These are phyloP conservation scores for Drosophila bipectinata DNA, from an alignment of 1,140 invertebrate genomes.

Conservation along the genomic window DNA sequence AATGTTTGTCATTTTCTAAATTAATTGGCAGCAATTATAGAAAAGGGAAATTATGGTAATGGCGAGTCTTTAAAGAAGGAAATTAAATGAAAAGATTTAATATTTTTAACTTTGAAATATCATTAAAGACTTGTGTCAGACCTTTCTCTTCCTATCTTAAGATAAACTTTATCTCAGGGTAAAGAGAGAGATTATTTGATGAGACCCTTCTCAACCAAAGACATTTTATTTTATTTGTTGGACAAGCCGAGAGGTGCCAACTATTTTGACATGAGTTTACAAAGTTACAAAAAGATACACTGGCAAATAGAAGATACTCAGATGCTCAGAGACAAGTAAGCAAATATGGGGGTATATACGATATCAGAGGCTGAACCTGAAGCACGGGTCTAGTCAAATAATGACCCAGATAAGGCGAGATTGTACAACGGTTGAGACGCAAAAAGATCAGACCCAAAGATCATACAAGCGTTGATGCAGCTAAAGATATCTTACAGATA, in stretches of 20 bases:
- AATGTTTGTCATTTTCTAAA: not conserved
- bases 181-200: not conserved
- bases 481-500: slow-evolving; percentile 12
- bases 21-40: not conserved
- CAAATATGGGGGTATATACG: slow-evolving; percentile 9
- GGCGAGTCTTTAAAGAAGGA: too few relatives aligned
- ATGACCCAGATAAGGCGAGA: slow-evolving; percentile 68
- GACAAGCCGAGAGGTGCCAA: slow-evolving; percentile 28
- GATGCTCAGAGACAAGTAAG: not conserved
- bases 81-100: too few relatives aligned
- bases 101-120: not conserved
- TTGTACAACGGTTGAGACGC: slow-evolving; percentile 49
- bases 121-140: not conserved
- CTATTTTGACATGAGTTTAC: slow-evolving; percentile 7
- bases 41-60: not conserved
- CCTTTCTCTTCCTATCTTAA: not conserved
- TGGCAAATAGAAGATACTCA: slow-evolving; percentile 3
- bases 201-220: not conserved
- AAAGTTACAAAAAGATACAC: slow-evolving; percentile 2
- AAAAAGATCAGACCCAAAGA: slow-evolving; percentile 8
- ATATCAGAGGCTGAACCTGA: slow-evolving; percentile 37
- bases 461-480: slow-evolving; percentile 2
- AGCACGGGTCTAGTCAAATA: slow-evolving; percentile 46
- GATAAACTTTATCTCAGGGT: not conserved
- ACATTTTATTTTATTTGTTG: slow-evolving; percentile 7